Base-by-base conservation (phyloP, 2,113 vertebrate species). In the Uria aalge region DNA sequence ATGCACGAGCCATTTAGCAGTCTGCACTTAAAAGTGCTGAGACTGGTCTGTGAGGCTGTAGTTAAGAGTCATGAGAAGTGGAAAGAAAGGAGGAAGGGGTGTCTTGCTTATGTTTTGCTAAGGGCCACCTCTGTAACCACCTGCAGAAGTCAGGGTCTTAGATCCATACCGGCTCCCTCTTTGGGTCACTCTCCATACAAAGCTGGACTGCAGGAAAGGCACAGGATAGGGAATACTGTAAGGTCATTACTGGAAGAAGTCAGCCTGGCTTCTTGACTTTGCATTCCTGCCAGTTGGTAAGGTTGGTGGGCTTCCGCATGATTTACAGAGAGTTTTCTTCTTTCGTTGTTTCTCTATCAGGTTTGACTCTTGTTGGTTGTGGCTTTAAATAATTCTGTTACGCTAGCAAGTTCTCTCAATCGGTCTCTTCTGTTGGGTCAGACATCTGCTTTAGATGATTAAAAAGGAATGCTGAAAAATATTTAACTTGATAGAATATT, bases 261-360 rank as follows among this genome's bases (percentile, higher is more conserved):
- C 38, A 64, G 5, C 7, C 3, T 75, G 48, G 6, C 85, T 87
- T 78, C 52, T 78, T 84, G 47, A 30, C 38, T 45, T 80, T 36
- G 7, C 7, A 2, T 66, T 52, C 5, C 0, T 75, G n/a, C 43
- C 8, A 18, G 14, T 74, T 1, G 4, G 29, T 55, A 18, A 60
- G 41, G 30, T 27, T 57, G 47, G 41, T 80, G 69, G 21, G 24
- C 27, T 82, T 92, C 29, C 3, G 0, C 2, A 0, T 36, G 66
- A 38, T 22, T 63, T 89, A 9, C 23, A 40, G 53, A 32, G 23
- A n/a, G 30, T 75, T 57, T n/a, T 57, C 21, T 13, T 85, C 7
- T 83, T 66, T 40, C 0, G 0, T 32, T 50, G 34, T 80, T 93
- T 53, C 56, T 75, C 3, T 84, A 5, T 72, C 6, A 5, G 16